Percentiles rank a stretch among this genome's conserved stretches.
These are phyloP conservation scores for Tor tambroides DNA, from an alignment of 2,113 vertebrate species.

Conservation along the genomic window DNA sequence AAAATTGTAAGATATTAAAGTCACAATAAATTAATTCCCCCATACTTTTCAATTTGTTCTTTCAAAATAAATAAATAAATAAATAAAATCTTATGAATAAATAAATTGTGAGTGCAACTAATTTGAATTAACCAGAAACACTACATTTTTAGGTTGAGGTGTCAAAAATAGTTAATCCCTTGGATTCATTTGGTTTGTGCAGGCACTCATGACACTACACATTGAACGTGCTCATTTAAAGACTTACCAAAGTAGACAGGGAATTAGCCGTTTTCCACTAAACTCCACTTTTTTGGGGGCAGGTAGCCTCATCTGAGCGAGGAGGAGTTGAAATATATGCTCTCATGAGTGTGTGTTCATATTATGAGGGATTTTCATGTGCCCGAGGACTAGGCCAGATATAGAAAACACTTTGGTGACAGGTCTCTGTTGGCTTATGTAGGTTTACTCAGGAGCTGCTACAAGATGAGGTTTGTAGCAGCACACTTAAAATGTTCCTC, in stretches of 20 bases:
- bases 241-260: slow-evolving; percentile 35
- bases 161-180: background rate
- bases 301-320: background rate
- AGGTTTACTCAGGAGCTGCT: slow-evolving; percentile 15
- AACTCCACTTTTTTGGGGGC: background rate
- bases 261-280: slow-evolving; percentile 15
- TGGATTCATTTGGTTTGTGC: background rate
- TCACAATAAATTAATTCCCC: no score
- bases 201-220: background rate
- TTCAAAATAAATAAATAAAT: background rate
- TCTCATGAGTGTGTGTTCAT: slow-evolving; percentile 20
- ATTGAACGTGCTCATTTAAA: slow-evolving; percentile 23
- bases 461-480: slow-evolving; percentile 2
- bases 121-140: background rate
- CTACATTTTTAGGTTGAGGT: background rate
- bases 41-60: background rate
- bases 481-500: slow-evolving; percentile 19
- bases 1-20: no score
- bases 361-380: slow-evolving; percentile 19
- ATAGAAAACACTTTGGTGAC: slow-evolving; percentile 3
- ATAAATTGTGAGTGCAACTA: background rate
- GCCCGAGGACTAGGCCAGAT: slow-evolving; percentile 15
- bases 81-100: no score
- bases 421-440: slow-evolving; percentile 14
- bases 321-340: background rate